Percentiles rank a stretch among this genome's conserved stretches.
Evolutionary conservation across 2,888 invertebrate species (phyloP).

Genomic region (Agrypnus murinus): DNA sequence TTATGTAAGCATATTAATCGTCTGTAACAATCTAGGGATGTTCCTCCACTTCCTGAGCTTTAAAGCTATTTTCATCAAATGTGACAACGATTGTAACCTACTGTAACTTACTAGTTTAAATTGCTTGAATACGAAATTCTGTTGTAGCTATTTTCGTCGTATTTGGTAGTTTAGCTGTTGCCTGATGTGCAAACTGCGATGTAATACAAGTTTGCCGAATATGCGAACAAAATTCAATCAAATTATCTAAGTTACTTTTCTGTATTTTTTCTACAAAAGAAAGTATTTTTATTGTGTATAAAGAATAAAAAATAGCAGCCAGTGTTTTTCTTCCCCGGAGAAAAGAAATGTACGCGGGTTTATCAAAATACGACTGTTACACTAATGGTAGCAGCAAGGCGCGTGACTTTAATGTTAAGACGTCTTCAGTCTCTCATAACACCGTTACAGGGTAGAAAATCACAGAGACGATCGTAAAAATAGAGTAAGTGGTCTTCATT

Average conservation of each 20-base stretch:
- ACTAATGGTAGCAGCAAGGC: slow-evolving; percentile 31
- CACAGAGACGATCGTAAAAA: slow-evolving; percentile 45
- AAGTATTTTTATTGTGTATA: neutral
- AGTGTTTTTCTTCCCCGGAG: slow-evolving; percentile 8
- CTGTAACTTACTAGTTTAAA: too few species aligned
- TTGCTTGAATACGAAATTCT: too few species aligned
- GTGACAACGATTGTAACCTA: too few species aligned
- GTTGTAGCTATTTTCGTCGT: too few species aligned
- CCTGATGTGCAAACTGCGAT: too few species aligned
- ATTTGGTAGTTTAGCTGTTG: too few species aligned
- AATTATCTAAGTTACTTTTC: neutral
- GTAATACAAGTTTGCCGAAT: too few species aligned
- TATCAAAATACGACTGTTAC: slow-evolving; percentile 29
- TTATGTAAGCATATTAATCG: too few species aligned
- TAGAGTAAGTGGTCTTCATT: slow-evolving; percentile 51
- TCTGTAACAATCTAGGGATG: too few species aligned
- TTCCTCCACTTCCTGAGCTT: too few species aligned
- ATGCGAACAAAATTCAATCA: neutral
- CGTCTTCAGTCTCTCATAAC: slow-evolving; percentile 35
- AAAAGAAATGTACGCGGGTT: slow-evolving; percentile 22
- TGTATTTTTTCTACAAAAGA: neutral
- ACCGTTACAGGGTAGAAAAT: slow-evolving; percentile 42
- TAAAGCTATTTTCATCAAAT: too few species aligned
- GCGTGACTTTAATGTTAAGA: slow-evolving; percentile 38
- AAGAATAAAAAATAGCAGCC: neutral